Evolutionary conservation across 1,140 invertebrate species (phyloP).

Genomic region (Bombyx mori): DNA sequence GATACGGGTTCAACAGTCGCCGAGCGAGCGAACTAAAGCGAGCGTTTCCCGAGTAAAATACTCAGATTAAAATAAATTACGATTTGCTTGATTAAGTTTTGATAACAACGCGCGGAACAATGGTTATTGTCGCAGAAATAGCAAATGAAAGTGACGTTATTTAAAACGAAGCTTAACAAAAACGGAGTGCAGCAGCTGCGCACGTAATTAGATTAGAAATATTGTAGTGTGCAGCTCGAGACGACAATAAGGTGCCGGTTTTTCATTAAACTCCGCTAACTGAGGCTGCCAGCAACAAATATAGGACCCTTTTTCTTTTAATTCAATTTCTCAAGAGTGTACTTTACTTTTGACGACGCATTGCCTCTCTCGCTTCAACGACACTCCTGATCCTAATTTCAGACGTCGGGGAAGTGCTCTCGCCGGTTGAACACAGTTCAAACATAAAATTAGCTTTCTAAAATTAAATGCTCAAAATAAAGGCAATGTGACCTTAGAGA

Average conservation of each 20-base stretch:
- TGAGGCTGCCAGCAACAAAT: slow-evolving; percentile 23
- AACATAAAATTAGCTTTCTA: no score
- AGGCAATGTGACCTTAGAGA: no score
- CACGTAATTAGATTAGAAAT: slow-evolving; percentile 28
- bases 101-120: not conserved
- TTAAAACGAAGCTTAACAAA: slow-evolving; percentile 6
- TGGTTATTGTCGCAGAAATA: not conserved
- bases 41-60: no score
- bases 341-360: not conserved
- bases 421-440: no score
- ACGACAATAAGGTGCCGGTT: slow-evolving; percentile 26
- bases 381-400: no score
- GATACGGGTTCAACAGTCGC: slow-evolving; percentile 8
- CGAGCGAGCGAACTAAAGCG: slow-evolving; percentile 1
- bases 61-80: no score
- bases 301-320: slow-evolving; percentile 18
- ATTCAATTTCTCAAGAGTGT: slow-evolving; percentile 16
- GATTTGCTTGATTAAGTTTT: not conserved
- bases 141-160: slow-evolving; percentile 1
- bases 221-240: slow-evolving; percentile 15
- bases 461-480: no score
- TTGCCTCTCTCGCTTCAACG: no score
- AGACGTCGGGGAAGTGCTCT: no score
- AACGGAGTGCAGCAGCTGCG: slow-evolving; percentile 18
- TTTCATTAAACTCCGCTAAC: slow-evolving; percentile 37